A percentile compares a stretch with the other conserved stretches of the same genome.
Conservation (phyloP, 1,140 invertebrate species). For the Papilio aristodemus region DNA sequence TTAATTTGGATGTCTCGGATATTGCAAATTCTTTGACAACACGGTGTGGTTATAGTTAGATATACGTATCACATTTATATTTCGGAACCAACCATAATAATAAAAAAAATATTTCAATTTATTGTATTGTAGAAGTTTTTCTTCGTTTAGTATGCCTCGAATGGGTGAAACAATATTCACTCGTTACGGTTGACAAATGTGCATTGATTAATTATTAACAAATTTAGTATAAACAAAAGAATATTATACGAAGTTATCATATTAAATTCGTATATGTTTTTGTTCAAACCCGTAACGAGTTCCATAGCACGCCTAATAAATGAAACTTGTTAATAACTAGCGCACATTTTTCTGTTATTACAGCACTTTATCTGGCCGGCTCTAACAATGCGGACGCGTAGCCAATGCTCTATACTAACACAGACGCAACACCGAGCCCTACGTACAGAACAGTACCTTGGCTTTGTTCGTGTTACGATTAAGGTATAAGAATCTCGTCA, state of each 20-base stretch:
- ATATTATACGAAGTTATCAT: too few species aligned
- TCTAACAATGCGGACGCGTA: conserved; percentile 40
- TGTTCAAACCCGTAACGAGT: neutral
- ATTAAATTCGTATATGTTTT: neutral
- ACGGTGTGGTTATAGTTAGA: too few species aligned
- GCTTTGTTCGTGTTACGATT: conserved; percentile 50
- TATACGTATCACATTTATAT: too few species aligned
- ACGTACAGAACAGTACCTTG: conserved; percentile 50
- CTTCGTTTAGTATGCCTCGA: too few species aligned
- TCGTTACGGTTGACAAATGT: too few species aligned
- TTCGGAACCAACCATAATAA: too few species aligned
- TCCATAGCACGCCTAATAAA: neutral
- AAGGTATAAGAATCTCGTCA: conserved; percentile 55
- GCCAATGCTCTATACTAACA: conserved; percentile 41
- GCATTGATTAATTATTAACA: too few species aligned
- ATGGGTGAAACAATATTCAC: neutral
- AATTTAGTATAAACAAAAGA: too few species aligned
- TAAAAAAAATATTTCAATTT: too few species aligned
- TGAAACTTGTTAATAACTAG: conserved; percentile 1
- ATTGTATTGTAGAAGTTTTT: too few species aligned
- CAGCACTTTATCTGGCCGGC: conserved; percentile 30
- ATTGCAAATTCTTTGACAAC: too few species aligned
- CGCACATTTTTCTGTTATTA: conserved; percentile 23
- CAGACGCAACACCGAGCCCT: conserved; percentile 36
- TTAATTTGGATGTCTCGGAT: too few species aligned